Base-by-base conservation (phyloP, 2,797 vertebrate species). In the Tadarida brasiliensis region DNA sequence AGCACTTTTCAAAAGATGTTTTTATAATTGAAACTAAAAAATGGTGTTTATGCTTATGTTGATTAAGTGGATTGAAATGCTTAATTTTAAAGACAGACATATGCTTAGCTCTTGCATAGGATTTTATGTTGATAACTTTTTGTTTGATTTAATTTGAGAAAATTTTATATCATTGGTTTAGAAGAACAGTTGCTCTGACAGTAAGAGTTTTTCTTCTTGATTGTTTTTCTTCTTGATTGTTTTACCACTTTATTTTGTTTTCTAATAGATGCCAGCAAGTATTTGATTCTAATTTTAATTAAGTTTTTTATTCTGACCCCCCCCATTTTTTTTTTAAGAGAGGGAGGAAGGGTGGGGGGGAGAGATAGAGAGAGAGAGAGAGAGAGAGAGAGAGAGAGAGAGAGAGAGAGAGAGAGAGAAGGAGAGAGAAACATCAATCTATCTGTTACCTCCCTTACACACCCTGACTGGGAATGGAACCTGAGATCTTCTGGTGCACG, bases 131-230 rank as follows among this genome's bases (percentile, higher is more conserved):
- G 74, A 73, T 90, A 54, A 82, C 35, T 81, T 94, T 88, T 56
- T 77, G 47, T 56, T 61, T 94, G 51, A 74, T 84, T 90, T 90
- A 63, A 74, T 85, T 90, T 76, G 74, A 95, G 87, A 84, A 91
- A 17, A 61, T 87, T 87, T 93, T 59, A 33, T 71, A 11, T 67
- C 14, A 16, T 19, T 2, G 28, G 12, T 90, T 93, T 83, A 74
- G 86, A 61, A 76, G 56, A 87, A 44, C 1, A 74, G 54, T 90
- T 80, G 35, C 54, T 90, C 9, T 80, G 51, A 35, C 12, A 59
- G 10, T 54, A 57, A 30, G 47, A 30, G 19, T 56, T 82, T 81
- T 95, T 47, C 61, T 81, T 86, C 71, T 84, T 80, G 67, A 81
- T 90, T 2, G 57, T 74, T 83, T 93, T n/a, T 47, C 61, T 81